Conservation (phyloP, 2,888 invertebrate species). For the Acronicta psi region DNA sequence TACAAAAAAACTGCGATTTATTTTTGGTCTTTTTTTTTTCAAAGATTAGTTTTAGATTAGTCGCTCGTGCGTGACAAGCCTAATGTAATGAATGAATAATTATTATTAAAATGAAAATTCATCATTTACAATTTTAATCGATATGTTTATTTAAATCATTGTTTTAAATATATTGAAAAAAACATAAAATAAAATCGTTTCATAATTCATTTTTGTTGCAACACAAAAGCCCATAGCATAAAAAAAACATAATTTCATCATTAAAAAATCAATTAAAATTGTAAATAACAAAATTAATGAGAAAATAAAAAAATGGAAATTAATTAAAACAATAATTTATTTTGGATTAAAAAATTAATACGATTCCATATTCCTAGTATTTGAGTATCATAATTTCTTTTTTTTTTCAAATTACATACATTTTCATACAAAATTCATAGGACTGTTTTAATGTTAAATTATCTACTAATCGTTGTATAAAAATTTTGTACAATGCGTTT, state of each 20-base stretch:
- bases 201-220: conserved; percentile 5
- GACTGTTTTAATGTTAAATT: conserved; percentile 21
- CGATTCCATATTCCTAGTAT: conserved; percentile 61
- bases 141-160: conserved; percentile 20
- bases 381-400: conserved; percentile 68
- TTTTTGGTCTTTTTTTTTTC: not conserved
- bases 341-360: conserved; percentile 52
- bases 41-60: not conserved
- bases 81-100: conserved; percentile 14
- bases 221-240: conserved; percentile 14
- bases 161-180: not conserved
- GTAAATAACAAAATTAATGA: conserved; percentile 41
- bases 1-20: no score
- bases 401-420: conserved; percentile 48
- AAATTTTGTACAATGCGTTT: not conserved
- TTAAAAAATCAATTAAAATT: conserved; percentile 35
- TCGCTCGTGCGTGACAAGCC: conserved; percentile 3
- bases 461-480: conserved; percentile 32
- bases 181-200: no score
- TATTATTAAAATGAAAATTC: conserved; percentile 7
- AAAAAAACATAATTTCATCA: conserved; percentile 5
- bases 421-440: conserved; percentile 42
- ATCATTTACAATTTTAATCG: conserved; percentile 53
- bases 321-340: conserved; percentile 58
- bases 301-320: conserved; percentile 8